Evolutionary conservation across 2,113 vertebrate genomes (phyloP), one percentile per base, ranked within the genome.

Genomic region (Pachycephala philippinensis): DNA sequence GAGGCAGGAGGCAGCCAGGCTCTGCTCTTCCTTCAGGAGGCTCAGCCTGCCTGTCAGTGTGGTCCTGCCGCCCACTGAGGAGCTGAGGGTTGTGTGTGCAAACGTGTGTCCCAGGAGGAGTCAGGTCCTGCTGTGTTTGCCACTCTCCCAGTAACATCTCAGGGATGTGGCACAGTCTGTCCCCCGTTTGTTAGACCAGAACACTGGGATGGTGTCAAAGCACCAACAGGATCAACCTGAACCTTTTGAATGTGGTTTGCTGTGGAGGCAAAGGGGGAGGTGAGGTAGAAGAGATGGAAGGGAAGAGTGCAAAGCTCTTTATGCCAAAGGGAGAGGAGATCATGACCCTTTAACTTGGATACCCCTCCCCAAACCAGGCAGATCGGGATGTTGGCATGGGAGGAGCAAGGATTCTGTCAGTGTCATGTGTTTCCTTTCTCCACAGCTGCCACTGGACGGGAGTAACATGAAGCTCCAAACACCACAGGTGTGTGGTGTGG

Each of bases 401-500:
- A 95, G 71, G 61, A 91, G 90, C 84, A 86, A 93, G 95, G 93
- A 95, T 90, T 70, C 69, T 96, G 82, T 97, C 87, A 91, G 95
- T 97, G 95, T 96, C 93, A 95, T 91, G 70, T 97, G 90, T 97
- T 97, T 97, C 96, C 96, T 97, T 97, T 97, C 92, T 97, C 95
- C 95, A 96, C 96, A 97, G 96, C 87, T 97, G 94, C 95, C 88
- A 86, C 91, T 96, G 95, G 96, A 97, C 95, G 95, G 94, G 87
- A 97, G 89, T 95, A 90, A 96, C 87, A 87, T 65, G 93, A 90
- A 87, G 40, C 83, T 93, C 63, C 92, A 94, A 89, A 39, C 74
- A 69, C 81, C 94, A 93, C 89, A 93, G 78, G 49, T 93, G 54
- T 61, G 75, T 93, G 95, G 78, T 96, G 39, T 87, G 92, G 82